Evolutionary conservation across 2,113 vertebrate genomes (phyloP).

Genomic region (Procapra przewalskii): DNA sequence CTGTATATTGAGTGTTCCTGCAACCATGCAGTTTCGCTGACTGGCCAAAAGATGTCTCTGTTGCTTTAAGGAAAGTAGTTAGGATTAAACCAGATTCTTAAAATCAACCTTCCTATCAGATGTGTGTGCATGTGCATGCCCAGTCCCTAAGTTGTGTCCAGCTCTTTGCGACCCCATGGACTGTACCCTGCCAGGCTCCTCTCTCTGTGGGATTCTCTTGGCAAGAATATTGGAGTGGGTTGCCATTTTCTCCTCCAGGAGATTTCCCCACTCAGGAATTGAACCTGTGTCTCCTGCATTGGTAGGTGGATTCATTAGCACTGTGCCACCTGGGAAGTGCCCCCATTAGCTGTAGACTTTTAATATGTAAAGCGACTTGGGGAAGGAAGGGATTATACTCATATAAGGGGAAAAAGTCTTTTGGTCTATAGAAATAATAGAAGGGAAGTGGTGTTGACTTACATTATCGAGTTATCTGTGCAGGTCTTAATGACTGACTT

Average conservation of each 20-base stretch:
- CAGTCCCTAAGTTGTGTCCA: neutral
- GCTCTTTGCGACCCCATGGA: neutral
- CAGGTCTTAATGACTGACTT: neutral
- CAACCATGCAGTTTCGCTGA: neutral
- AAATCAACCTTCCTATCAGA: neutral
- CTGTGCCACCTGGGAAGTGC: neutral
- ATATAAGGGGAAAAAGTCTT: neutral
- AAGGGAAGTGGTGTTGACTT: neutral
- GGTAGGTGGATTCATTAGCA: neutral
- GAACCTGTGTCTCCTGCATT: neutral
- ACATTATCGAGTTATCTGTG: neutral
- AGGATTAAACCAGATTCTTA: neutral
- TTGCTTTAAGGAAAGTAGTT: slow-evolving; percentile 18
- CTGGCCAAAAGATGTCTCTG: slow-evolving; percentile 79
- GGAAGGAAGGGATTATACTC: slow-evolving; percentile 3
- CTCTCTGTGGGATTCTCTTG: neutral
- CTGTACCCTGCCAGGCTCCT: neutral
- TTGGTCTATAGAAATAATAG: neutral
- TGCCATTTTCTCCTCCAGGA: neutral
- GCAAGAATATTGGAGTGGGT: neutral
- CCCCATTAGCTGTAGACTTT: neutral
- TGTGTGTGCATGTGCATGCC: neutral
- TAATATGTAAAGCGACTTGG: slow-evolving; percentile 21
- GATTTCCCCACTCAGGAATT: neutral
- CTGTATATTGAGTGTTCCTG: neutral